phyloP scores from a whole-genome alignment of 2,797 vertebrate species.

The Selene dorsalis region DNA sequence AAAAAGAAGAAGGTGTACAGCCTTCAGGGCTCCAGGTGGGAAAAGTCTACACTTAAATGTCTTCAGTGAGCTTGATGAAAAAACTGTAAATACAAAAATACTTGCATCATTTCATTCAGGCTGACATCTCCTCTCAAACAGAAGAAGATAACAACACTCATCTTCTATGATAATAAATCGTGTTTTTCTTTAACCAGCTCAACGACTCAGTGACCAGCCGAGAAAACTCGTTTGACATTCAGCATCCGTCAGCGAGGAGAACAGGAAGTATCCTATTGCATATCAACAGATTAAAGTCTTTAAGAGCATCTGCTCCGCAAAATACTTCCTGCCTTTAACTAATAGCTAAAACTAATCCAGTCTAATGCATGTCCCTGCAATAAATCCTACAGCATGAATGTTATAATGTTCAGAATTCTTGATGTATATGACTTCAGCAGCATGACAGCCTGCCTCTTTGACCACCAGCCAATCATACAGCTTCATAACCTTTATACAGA shows the following conservation, averaged over 20 bases:
- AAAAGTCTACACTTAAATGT: background rate
- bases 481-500: background rate
- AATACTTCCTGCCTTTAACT: background rate
- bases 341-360: background rate
- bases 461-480: too few species aligned
- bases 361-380: background rate
- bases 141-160: background rate
- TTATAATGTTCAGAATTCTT: background rate
- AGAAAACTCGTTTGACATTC: background rate
- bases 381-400: background rate
- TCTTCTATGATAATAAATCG: background rate
- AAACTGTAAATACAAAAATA: constrained; percentile 7
- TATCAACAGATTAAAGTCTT: background rate
- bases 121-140: background rate
- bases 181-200: background rate
- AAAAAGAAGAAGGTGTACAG: background rate
- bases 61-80: background rate
- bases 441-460: too few species aligned
- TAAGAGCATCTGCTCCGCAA: background rate
- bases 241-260: background rate
- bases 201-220: background rate
- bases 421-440: background rate
- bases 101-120: background rate
- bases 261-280: background rate
- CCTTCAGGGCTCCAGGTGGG: background rate